These are phyloP conservation scores for Tetramorium simillimum DNA, from an alignment of 1,140 invertebrate genomes.

Conservation along the genomic window DNA sequence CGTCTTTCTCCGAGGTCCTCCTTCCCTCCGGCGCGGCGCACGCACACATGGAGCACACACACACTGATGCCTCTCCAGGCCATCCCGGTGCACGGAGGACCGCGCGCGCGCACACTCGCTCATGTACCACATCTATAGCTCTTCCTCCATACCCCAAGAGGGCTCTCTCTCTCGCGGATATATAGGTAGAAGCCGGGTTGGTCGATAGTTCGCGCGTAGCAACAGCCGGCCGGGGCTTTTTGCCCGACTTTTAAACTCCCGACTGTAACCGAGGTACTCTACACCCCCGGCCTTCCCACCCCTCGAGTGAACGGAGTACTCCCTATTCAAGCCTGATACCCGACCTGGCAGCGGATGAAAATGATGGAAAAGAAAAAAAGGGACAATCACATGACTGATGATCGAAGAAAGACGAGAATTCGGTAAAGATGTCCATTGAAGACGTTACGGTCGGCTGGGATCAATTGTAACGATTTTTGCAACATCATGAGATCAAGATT, in stretches of 20 bases:
- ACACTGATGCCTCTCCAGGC: constrained; percentile 11
- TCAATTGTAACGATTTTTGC: constrained; percentile 29
- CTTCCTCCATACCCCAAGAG: constrained; percentile 65
- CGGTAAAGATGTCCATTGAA: constrained; percentile 26
- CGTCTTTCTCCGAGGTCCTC: constrained; percentile 16
- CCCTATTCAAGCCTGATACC: constrained; percentile 53
- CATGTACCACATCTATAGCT: constrained; percentile 64
- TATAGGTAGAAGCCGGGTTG: constrained; percentile 69
- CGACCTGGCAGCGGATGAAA: constrained; percentile 39
- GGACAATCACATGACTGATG: constrained; percentile 48
- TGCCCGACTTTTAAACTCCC: constrained; percentile 75
- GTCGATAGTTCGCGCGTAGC: constrained; percentile 81
- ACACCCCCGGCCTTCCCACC: constrained; percentile 26
- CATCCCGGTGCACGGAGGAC: constrained; percentile 17
- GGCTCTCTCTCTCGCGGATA: constrained; percentile 42
- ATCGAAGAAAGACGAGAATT: constrained; percentile 28
- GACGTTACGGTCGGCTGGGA: constrained; percentile 17
- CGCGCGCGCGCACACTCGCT: constrained; percentile 36
- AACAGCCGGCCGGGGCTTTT: constrained; percentile 79
- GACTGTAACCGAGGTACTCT: constrained; percentile 63
- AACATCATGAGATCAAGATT: neutral
- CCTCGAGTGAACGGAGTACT: constrained; percentile 14
- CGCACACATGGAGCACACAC: neutral
- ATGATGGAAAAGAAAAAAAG: constrained; percentile 37
- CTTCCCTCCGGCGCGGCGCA: neutral